Conservation (phyloP, 2,888 invertebrate genomes). For the Aleiodes leptofemur region DNA sequence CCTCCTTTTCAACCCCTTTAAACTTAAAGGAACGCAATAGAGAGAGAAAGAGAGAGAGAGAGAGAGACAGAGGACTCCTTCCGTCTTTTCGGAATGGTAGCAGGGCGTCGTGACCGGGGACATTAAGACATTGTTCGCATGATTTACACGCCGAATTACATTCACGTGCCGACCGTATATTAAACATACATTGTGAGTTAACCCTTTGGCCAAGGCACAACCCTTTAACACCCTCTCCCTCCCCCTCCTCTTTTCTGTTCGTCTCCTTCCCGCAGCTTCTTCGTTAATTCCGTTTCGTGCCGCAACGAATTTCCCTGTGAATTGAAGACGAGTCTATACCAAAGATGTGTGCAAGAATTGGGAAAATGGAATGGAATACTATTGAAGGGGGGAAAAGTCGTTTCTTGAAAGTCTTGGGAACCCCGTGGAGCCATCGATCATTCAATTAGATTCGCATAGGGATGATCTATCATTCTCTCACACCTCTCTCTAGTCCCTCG, state of each 20-base stretch:
- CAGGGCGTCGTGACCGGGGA: conserved; percentile 74
- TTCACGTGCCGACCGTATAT: conserved; percentile 74
- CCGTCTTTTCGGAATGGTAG: conserved; percentile 57
- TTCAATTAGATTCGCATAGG: conserved; percentile 80
- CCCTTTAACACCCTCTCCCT: conserved; percentile 38
- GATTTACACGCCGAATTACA: conserved; percentile 75
- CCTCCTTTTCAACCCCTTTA: conserved; percentile 56
- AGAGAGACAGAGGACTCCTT: conserved; percentile 67
- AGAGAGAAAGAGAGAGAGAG: neutral
- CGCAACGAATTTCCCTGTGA: conserved; percentile 35
- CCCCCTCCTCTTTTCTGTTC: conserved; percentile 19
- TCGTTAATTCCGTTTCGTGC: conserved; percentile 31
- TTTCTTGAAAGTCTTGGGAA: conserved; percentile 5
- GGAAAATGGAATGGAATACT: neutral
- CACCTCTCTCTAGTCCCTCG: conserved; percentile 32
- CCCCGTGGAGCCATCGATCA: conserved; percentile 81
- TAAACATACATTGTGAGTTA: conserved; percentile 72
- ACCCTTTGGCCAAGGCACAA: conserved; percentile 60
- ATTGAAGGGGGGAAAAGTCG: neutral
- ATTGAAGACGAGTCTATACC: conserved; percentile 40
- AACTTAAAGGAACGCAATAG: conserved; percentile 53
- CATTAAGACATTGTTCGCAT: conserved; percentile 76
- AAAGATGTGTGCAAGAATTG: conserved; percentile 13
- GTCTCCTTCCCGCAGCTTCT: conserved; percentile 3
- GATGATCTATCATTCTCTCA: conserved; percentile 81